These are phyloP conservation scores for Seriola quinqueradiata DNA, from an alignment of 2,113 vertebrate genomes.

Conservation along the genomic window DNA sequence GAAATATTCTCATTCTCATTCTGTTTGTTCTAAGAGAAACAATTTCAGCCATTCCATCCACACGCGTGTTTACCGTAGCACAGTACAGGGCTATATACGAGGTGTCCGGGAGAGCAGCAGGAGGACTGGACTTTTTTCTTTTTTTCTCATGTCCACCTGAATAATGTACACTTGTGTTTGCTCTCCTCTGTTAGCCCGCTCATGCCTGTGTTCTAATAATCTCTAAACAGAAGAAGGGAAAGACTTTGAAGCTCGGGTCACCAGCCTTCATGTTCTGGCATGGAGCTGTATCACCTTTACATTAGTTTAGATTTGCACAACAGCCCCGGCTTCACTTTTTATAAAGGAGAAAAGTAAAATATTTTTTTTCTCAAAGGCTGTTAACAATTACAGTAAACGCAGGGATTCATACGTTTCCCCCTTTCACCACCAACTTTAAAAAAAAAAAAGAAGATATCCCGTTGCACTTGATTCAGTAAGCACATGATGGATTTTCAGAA, in stretches of 20 bases:
- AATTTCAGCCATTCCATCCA: constrained; percentile 9
- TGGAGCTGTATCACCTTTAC: too few relatives aligned
- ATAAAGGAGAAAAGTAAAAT: too few relatives aligned
- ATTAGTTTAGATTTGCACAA: not conserved
- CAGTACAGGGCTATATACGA: not conserved
- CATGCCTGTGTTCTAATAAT: not conserved
- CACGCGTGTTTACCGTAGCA: not conserved
- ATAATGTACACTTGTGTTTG: too few relatives aligned
- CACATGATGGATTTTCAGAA: constrained; percentile 9
- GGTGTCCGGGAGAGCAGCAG: constrained; percentile 4
- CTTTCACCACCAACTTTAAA: not conserved
- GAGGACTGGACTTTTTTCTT: not conserved
- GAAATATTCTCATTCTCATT: not conserved
- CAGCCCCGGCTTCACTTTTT: not conserved
- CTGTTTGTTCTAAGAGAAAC: not conserved
- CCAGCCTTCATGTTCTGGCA: not conserved
- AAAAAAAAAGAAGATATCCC: not conserved
- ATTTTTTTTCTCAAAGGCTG: not conserved
- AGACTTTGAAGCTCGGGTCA: too few relatives aligned
- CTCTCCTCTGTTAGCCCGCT: not conserved
- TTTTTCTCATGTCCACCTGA: too few relatives aligned
- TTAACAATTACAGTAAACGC: not conserved
- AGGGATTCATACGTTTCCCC: not conserved
- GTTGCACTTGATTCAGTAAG: constrained; percentile 6
- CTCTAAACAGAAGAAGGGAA: not conserved